Percentiles rank a stretch among this genome's conserved stretches.
phyloP scores from a whole-genome alignment of 2,888 invertebrate species.

The Cheilosia variabilis region DNA sequence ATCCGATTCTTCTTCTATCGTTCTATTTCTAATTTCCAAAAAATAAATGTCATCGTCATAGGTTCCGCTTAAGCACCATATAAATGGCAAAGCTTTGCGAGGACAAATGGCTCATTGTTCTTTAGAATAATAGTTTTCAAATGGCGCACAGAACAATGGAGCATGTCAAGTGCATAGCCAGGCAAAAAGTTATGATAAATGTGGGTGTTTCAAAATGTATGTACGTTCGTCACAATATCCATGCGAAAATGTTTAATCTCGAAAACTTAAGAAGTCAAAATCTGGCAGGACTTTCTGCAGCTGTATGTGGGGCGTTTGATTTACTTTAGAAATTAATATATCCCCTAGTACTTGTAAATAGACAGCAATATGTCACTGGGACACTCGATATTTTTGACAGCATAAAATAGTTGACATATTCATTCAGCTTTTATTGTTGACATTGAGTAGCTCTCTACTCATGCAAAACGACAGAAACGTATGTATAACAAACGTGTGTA shows the following conservation, averaged over 20 bases:
- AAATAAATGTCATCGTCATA: conserved; percentile 69
- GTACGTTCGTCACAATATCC: conserved; percentile 38
- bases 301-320: neutral
- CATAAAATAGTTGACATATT: too few relatives aligned
- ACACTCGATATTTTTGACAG: too few relatives aligned
- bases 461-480: neutral
- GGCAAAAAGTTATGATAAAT: conserved; percentile 73
- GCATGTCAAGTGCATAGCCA: conserved; percentile 72
- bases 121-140: conserved; percentile 73
- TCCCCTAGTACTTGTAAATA: too few relatives aligned
- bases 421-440: neutral
- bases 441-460: neutral
- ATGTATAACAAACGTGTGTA: neutral
- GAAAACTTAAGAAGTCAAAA: conserved; percentile 7
- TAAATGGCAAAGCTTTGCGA: conserved; percentile 72
- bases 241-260: conserved; percentile 12
- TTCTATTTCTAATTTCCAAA: conserved; percentile 62
- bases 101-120: conserved; percentile 75
- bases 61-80: conserved; percentile 70
- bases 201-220: conserved; percentile 65
- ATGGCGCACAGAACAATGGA: conserved; percentile 71
- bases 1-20: conserved; percentile 56
- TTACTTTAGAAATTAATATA: neutral
- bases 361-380: too few relatives aligned
- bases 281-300: neutral